Evolutionary conservation across 2,888 invertebrate species (phyloP).

Genomic region (Teleiodes luculella): DNA sequence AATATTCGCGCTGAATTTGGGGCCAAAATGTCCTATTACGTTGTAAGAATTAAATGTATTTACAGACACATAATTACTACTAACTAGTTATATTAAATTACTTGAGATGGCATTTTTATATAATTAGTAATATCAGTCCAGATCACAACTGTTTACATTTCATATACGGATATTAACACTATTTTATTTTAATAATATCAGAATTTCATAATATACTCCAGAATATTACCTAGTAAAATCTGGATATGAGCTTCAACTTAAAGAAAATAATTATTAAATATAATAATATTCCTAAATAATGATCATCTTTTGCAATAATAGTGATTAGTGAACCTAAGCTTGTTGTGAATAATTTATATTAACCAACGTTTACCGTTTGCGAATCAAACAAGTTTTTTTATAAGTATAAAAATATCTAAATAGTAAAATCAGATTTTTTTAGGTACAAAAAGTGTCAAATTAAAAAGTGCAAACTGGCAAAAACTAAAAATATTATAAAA

Average conservation of each 20-base stretch:
- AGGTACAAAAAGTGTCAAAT: conserved; percentile 15
- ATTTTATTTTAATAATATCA: conserved; percentile 10
- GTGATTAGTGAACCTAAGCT: too few species aligned
- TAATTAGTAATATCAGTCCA: conserved; percentile 65
- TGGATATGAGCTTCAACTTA: conserved; percentile 7
- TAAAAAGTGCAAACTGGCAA: conserved; percentile 24
- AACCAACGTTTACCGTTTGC: too few species aligned
- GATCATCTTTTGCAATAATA: too few species aligned
- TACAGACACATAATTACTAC: conserved; percentile 31
- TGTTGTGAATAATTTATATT: neutral
- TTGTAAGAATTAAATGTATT: conserved; percentile 29
- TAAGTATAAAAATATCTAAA: neutral
- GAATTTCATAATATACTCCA: neutral
- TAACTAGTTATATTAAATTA: conserved; percentile 37
- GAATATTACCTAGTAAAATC: conserved; percentile 2
- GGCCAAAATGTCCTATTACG: conserved; percentile 37
- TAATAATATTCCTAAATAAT: too few species aligned
- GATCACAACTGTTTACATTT: conserved; percentile 53
- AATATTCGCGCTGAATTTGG: conserved; percentile 43
- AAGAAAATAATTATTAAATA: neutral
- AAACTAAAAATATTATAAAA: conserved; percentile 8
- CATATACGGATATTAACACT: conserved; percentile 13
- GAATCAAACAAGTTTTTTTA: too few species aligned
- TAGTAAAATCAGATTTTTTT: neutral
- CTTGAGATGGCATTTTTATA: conserved; percentile 57